phyloP scores from a whole-genome alignment of 2,797 vertebrate genomes.

The Hippopotamyrus pictus region DNA sequence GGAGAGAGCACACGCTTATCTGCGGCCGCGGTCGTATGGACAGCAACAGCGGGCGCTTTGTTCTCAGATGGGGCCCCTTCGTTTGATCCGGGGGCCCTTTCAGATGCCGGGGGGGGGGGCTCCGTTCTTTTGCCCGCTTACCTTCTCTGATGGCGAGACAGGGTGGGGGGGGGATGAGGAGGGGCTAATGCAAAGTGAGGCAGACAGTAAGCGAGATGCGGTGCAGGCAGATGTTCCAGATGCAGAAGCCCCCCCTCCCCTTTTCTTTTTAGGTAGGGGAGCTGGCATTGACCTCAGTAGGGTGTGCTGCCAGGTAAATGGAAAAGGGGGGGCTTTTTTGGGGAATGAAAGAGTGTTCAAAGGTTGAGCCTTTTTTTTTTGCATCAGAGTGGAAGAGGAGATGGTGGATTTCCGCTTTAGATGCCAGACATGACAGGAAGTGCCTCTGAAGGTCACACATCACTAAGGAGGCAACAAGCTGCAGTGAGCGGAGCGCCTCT shows the following conservation, averaged over 20 bases:
- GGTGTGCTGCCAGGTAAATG: neutral
- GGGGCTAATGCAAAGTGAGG: neutral
- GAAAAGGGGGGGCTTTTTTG: neutral
- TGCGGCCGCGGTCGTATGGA: constrained; percentile 20
- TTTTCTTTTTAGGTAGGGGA: neutral
- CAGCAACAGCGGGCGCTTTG: constrained; percentile 49
- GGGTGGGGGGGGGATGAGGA: neutral
- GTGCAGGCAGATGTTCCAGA: neutral
- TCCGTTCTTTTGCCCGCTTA: neutral
- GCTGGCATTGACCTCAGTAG: neutral
- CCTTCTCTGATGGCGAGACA: neutral
- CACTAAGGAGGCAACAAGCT: neutral
- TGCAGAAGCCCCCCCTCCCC: neutral
- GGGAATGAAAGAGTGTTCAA: neutral
- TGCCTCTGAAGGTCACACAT: neutral
- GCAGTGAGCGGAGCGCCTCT: neutral
- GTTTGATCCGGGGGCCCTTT: constrained; percentile 43
- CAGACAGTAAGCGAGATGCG: neutral
- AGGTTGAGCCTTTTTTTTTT: neutral
- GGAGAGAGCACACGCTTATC: constrained; percentile 30
- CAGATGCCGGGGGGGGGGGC: neutral
- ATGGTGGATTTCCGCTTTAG: neutral
- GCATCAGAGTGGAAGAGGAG: neutral
- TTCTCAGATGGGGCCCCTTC: constrained; percentile 32
- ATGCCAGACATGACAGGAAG: neutral